Evolutionary conservation across 2,888 invertebrate species (phyloP), one percentile per base, ranked within the genome.

Genomic region (Iselma pallidipennis): DNA sequence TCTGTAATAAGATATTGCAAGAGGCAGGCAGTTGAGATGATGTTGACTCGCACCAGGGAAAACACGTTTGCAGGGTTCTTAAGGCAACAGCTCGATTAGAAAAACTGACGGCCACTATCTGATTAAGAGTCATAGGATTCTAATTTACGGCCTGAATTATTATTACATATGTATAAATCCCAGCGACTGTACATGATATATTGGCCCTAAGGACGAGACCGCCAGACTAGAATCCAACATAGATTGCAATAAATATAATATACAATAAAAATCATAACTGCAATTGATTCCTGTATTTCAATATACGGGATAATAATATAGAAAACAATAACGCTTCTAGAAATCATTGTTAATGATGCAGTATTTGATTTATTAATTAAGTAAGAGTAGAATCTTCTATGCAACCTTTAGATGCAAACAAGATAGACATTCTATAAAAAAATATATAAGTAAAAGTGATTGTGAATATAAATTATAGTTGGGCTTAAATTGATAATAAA

Each of bases 1-100:
- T 68, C 70, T 65, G 76, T 77, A 77, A 78, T 76, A 76, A 76
- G 75, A 78, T 78, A 78, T 73, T 74, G 75, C 72, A 67, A 66
- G 63, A 71, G 61, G 63, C 58, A 65, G 66, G 69, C 57, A 66
- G 69, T 37, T 37, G 14, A 9, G 37, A n/a, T 71, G 72, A 72
- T 71, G 69, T 68, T 71, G 70, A 69, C 68, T 68, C 66, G 70
- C 66, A 69, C 68, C 61, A n/a, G 60, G 56, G 68, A 71, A 74
- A 75, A 75, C 76, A 74, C 75, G 75, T 74, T 76, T 76, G 65
- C 69, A 66, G 62, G 66, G 69, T 65, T 72, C 72, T 71, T 63
- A 61, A 65, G 72, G 73, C 74, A 67, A 69, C 73, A 66, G 29
- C 69, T 66, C 63, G 66, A 69, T 69, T 69, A 65, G 68, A 71